Conservation (phyloP, 1,140 invertebrate species). For the Drosophila lacertosa region DNA sequence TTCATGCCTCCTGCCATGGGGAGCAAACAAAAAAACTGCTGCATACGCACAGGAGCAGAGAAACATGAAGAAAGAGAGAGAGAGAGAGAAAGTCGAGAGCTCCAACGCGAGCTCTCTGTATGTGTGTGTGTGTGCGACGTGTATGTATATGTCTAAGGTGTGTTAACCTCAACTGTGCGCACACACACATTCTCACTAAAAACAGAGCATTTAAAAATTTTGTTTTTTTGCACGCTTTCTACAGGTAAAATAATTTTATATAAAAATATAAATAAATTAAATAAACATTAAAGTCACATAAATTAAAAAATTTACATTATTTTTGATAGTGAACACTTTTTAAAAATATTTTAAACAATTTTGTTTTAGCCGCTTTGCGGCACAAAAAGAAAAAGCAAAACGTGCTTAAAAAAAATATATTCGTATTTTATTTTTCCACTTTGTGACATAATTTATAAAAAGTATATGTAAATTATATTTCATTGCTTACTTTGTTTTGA, state of each 20-base stretch:
- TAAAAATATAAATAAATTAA: neutral
- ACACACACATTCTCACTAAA: conserved; percentile 26
- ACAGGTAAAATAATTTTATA: conserved; percentile 13
- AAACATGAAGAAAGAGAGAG: neutral
- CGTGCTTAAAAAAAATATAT: neutral
- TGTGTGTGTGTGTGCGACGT: conserved; percentile 42
- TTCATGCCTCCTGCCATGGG: conserved; percentile 47
- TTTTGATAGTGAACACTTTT: neutral
- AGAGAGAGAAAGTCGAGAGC: conserved; percentile 28
- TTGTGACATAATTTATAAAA: neutral
- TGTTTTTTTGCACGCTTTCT: conserved; percentile 17
- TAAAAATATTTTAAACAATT: neutral
- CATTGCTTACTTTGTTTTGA: conserved; percentile 62
- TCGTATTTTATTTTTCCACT: neutral
- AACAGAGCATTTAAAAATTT: conserved; percentile 25
- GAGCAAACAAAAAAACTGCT: conserved; percentile 68
- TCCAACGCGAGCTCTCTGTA: conserved; percentile 50
- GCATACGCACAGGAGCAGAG: conserved; percentile 73
- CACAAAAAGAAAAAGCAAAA: too few relatives aligned
- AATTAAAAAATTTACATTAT: too few relatives aligned
- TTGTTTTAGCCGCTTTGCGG: neutral
- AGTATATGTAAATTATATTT: neutral
- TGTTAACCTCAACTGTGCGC: conserved; percentile 80
- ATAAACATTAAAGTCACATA: neutral
- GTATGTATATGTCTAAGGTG: conserved; percentile 83